These are phyloP conservation scores for Eupeodes latifasciatus DNA, from an alignment of 2,888 invertebrate genomes.

Conservation along the genomic window DNA sequence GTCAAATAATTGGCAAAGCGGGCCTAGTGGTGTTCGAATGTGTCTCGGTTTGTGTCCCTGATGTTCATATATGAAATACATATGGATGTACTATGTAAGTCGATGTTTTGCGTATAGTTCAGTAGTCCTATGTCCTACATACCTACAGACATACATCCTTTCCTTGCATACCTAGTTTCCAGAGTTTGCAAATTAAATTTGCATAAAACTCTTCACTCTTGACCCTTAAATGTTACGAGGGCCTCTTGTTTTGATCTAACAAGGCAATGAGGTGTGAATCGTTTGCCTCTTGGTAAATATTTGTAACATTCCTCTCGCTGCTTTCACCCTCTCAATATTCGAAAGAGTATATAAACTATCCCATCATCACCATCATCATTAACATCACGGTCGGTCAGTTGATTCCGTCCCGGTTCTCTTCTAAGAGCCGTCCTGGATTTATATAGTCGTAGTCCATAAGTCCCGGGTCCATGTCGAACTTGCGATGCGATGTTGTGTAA, in stretches of 20 bases:
- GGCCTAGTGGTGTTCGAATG: conserved; percentile 20
- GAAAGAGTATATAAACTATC: too few species aligned
- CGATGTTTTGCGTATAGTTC: not conserved
- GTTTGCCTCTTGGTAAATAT: conserved; percentile 51
- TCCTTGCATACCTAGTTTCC: not conserved
- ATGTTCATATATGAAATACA: too few species aligned
- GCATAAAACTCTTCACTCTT: conserved; percentile 61
- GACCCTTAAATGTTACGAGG: conserved; percentile 50
- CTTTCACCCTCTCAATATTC: too few species aligned
- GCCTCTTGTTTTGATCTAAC: conserved; percentile 38
- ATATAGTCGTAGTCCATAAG: too few species aligned
- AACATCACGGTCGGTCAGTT: too few species aligned
- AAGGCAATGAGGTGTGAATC: conserved; percentile 42
- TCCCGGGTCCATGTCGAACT: not conserved
- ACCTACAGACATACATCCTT: too few species aligned
- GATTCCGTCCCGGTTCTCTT: too few species aligned
- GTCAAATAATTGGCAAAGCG: conserved; percentile 65
- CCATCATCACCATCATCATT: too few species aligned
- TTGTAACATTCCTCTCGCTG: conserved; percentile 8
- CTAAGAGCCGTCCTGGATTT: too few species aligned
- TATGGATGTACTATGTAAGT: not conserved
- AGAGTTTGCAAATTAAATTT: conserved; percentile 54
- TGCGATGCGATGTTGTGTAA: conserved; percentile 30
- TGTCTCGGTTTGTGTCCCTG: not conserved
- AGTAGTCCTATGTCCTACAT: not conserved